Conservation (phyloP, 2,888 invertebrate species). For the Athetis lepigone region DNA sequence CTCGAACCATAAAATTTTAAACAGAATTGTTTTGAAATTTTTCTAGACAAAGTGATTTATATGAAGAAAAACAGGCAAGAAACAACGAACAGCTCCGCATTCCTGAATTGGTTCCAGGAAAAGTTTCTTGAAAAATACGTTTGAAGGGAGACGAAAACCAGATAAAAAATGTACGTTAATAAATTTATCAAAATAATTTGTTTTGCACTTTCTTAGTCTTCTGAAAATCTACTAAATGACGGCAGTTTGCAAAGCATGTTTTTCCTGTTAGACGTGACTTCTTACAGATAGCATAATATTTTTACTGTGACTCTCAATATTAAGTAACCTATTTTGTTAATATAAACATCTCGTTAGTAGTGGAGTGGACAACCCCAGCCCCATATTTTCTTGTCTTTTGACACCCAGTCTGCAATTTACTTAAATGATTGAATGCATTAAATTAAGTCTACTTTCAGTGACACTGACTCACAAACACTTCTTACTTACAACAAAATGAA, state of each 20-base stretch:
- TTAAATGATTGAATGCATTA: neutral
- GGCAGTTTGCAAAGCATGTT: no score
- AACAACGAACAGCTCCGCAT: neutral
- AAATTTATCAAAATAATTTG: neutral
- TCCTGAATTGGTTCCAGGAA: neutral
- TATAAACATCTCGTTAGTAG: no score
- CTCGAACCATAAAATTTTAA: neutral
- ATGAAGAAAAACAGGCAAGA: neutral
- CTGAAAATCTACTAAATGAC: neutral
- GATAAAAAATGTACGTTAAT: neutral
- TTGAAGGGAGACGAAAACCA: conserved; percentile 4
- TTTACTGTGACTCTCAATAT: no score
- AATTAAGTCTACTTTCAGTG: conserved; percentile 15
- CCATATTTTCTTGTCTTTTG: no score
- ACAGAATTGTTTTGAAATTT: conserved; percentile 14
- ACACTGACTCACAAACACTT: conserved; percentile 37
- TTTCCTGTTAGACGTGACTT: no score
- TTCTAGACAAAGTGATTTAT: neutral
- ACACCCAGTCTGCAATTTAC: no score
- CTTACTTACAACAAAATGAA: conserved; percentile 44
- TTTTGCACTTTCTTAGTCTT: neutral
- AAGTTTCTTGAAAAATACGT: neutral
- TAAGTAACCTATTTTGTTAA: no score
- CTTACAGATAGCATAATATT: no score
- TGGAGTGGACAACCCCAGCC: no score